Evolutionary conservation across 1,140 invertebrate species (phyloP).

Genomic region (Archegozetes longisetosus): DNA sequence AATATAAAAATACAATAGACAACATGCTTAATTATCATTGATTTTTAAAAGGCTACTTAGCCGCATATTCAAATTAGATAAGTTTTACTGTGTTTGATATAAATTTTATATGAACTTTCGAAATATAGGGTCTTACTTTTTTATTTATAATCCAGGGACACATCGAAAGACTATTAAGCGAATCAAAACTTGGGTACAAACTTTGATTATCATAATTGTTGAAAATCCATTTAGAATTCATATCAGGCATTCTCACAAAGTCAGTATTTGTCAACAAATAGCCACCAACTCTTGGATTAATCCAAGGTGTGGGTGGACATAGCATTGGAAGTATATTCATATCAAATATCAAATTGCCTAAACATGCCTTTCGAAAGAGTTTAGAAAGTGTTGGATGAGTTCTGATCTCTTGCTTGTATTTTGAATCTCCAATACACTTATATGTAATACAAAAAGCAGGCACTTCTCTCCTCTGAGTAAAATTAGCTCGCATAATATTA

Average conservation of each 20-base stretch:
- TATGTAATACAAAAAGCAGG: slow-evolving; percentile 70
- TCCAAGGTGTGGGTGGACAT: slow-evolving; percentile 68
- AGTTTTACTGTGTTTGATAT: too few relatives aligned
- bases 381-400: slow-evolving; percentile 10
- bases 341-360: slow-evolving; percentile 69
- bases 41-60: too few relatives aligned
- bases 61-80: too few relatives aligned
- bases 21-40: too few relatives aligned
- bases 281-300: slow-evolving; percentile 44
- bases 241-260: slow-evolving; percentile 34
- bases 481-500: slow-evolving; percentile 41
- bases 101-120: too few relatives aligned
- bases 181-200: slow-evolving; percentile 67
- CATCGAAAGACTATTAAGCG: slow-evolving; percentile 69
- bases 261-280: slow-evolving; percentile 47
- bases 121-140: slow-evolving; percentile 32
- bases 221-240: slow-evolving; percentile 44
- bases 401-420: slow-evolving; percentile 26
- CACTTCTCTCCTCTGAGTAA: slow-evolving; percentile 35
- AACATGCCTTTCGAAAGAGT: slow-evolving; percentile 29
- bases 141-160: slow-evolving; percentile 84
- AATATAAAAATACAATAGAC: too few relatives aligned
- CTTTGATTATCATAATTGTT: slow-evolving; percentile 37
- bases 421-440: slow-evolving; percentile 43
- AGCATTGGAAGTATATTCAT: slow-evolving; percentile 43